These are phyloP conservation scores for Labeo catla DNA, from an alignment of 2,113 vertebrate species.

Conservation along the genomic window DNA sequence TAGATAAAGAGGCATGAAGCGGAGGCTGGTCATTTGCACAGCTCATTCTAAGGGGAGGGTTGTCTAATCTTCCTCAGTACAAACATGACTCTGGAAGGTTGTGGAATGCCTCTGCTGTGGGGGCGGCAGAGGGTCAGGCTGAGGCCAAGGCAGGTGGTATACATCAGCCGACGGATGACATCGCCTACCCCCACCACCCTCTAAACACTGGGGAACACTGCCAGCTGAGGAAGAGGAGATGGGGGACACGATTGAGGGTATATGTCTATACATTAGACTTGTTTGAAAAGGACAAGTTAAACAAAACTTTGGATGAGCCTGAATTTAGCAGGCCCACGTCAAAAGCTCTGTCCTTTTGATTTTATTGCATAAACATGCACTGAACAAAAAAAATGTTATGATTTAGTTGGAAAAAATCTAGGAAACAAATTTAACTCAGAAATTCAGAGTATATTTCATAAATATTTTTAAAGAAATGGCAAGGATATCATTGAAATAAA, in stretches of 20 bases:
- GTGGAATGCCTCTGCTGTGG: slow-evolving; percentile 78
- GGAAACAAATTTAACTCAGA: not conserved
- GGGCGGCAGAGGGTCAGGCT: slow-evolving; percentile 75
- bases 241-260: slow-evolving; percentile 43
- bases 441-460: too few species aligned
- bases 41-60: slow-evolving; percentile 48
- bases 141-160: slow-evolving; percentile 82
- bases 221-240: slow-evolving; percentile 51
- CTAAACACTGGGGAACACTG: slow-evolving; percentile 74
- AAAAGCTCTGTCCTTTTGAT: not conserved
- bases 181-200: slow-evolving; percentile 72
- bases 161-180: slow-evolving; percentile 78
- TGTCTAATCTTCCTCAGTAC: slow-evolving; percentile 69
- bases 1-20: slow-evolving; percentile 46
- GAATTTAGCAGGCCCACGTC: not conserved
- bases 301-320: not conserved
- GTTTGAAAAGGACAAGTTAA: slow-evolving; percentile 26
- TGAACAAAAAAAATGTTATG: not conserved
- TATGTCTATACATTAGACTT: slow-evolving; percentile 1
- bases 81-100: slow-evolving; percentile 77
- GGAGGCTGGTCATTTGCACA: slow-evolving; percentile 40
- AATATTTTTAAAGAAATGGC: too few species aligned
- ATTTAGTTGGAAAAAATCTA: not conserved
- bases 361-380: not conserved
- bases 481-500: not conserved